Evolutionary conservation across 2,888 invertebrate genomes (phyloP), one percentile per base, ranked within the genome.

Genomic region (Diarsia brunnea): DNA sequence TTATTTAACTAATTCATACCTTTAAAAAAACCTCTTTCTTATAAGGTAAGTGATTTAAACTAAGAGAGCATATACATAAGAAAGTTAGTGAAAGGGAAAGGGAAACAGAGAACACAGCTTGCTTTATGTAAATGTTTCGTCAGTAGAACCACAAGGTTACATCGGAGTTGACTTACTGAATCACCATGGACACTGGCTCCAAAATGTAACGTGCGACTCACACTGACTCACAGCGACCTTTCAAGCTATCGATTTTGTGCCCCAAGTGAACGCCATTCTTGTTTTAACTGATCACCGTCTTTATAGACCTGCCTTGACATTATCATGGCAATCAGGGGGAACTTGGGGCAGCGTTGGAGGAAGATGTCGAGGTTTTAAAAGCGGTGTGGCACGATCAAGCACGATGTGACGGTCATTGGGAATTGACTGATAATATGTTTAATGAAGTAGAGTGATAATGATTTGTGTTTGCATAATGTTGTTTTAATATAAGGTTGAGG

Each of bases 201-300:
- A 31, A 67, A 73, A 47, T 61, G 38, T 82, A 73, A 81, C 72
- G 77, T 63, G 61, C 61, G 73, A 49, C 81, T 77, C 74, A 74
- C 75, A 75, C 75, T 64, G 67, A 76, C 49, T 71, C 75, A 69
- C 63, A 53, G 45, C 79, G 81, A 80, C 85, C 82, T 87, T 85
- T 80, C 60, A 45, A 24, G 16, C 61, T 86, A 87, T 87, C 69
- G 88, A 88, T 87, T 88, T 79, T 78, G 70, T 86, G 68, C 73
- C 81, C 70, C 75, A 78, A 82, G 73, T 79, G 63, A 75, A 84
- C 78, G 64, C 69, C 69, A 24, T 49, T 75, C 72, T 84, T 81
- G 65, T 75, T 73, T 78, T 67, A 84, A 81, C 84, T 84, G 84
- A 86, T 84, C 84, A 72, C 83, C 63, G 71, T 70, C 79, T 83